These are phyloP conservation scores for Zosterops pallidus DNA, from an alignment of 2,113 vertebrate species.

Conservation along the genomic window DNA sequence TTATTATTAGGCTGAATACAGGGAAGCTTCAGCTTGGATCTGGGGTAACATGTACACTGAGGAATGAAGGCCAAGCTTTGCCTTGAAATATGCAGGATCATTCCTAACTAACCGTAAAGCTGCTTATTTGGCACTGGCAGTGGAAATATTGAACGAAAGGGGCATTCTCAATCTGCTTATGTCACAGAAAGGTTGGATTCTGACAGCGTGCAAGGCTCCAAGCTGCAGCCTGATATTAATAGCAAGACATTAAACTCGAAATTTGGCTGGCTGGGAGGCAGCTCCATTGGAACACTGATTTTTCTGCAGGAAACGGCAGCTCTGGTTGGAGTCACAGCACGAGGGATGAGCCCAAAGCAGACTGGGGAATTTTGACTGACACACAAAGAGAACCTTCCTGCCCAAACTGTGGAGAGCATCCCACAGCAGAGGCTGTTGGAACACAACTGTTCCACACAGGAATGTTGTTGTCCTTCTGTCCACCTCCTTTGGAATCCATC, in stretches of 20 bases:
- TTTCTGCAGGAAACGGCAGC: conserved; percentile 57
- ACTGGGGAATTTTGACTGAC: neutral
- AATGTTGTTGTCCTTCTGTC: neutral
- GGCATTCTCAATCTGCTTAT: conserved; percentile 62
- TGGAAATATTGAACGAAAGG: conserved; percentile 60
- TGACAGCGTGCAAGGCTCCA: conserved; percentile 36
- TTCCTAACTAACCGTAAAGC: conserved; percentile 55
- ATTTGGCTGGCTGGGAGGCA: conserved; percentile 40
- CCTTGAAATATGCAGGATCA: conserved; percentile 48
- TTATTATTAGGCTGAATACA: conserved; percentile 41
- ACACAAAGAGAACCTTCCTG: neutral
- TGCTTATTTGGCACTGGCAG: conserved; percentile 14
- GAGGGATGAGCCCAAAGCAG: neutral
- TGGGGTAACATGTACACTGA: conserved; percentile 28
- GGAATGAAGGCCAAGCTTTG: neutral
- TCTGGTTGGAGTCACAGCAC: neutral
- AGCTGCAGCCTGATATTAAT: conserved; percentile 58
- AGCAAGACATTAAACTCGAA: conserved; percentile 51
- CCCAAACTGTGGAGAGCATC: fast-evolving
- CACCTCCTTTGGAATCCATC: neutral
- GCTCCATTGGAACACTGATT: conserved; percentile 24
- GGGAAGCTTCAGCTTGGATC: conserved; percentile 36
- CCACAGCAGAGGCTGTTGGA: neutral
- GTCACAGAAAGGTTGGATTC: conserved; percentile 41
- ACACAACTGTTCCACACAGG: neutral